Evolutionary conservation across 2,797 vertebrate genomes (phyloP).

Genomic region (Rhyacichthys aspro): DNA sequence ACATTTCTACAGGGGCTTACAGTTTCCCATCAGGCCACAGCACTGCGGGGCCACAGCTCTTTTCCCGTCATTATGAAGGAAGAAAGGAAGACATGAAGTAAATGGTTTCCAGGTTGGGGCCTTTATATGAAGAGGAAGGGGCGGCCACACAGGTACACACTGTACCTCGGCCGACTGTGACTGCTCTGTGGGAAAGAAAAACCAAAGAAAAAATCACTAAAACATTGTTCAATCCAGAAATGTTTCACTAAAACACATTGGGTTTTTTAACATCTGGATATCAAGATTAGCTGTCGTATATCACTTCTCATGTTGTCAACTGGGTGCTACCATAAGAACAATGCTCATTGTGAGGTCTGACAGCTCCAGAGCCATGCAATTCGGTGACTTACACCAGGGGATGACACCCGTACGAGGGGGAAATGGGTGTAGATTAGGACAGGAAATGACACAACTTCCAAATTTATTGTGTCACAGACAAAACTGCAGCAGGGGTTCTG

Average conservation of each 20-base stretch:
- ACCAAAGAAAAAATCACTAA: conserved; percentile 9
- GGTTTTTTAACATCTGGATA: conserved; percentile 3
- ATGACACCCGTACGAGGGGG: conserved; percentile 68
- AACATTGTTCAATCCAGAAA: conserved; percentile 3
- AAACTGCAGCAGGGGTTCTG: conserved; percentile 34
- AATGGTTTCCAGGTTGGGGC: conserved; percentile 77
- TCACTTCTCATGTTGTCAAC: conserved; percentile 47
- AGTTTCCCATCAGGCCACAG: conserved; percentile 67
- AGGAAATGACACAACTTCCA: conserved; percentile 73
- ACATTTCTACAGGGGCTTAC: conserved; percentile 54
- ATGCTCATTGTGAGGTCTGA: conserved; percentile 73
- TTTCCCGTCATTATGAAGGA: conserved; percentile 72
- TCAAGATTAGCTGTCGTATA: conserved; percentile 25
- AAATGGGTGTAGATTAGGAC: conserved; percentile 66
- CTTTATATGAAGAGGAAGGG: conserved; percentile 55
- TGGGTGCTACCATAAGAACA: conserved; percentile 63
- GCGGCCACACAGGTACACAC: conserved; percentile 46
- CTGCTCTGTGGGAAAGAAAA: conserved; percentile 61
- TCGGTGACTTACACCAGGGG: conserved; percentile 61
- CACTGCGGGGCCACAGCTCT: conserved; percentile 56
- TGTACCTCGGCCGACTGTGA: conserved; percentile 18
- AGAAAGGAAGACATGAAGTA: conserved; percentile 56
- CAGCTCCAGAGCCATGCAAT: conserved; percentile 58
- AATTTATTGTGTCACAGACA: conserved; percentile 53
- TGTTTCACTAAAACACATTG: not conserved